Percentiles rank a stretch among this genome's conserved stretches.
Evolutionary conservation across 2,888 invertebrate genomes (phyloP).

Genomic region (Hypercompe scribonia): DNA sequence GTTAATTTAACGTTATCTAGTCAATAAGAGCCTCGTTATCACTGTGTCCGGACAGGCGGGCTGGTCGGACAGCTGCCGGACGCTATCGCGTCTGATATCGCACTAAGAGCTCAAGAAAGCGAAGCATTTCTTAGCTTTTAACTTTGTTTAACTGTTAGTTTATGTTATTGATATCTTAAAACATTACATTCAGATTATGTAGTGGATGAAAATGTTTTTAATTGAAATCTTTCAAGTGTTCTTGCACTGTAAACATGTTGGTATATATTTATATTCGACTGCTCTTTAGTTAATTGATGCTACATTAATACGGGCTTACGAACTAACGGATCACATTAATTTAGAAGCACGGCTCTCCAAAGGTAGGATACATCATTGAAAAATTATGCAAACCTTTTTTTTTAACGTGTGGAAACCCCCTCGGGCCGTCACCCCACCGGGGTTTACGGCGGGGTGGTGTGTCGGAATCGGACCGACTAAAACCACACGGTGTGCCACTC

Average conservation of each 20-base stretch:
- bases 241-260: background rate
- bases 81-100: conserved; percentile 17
- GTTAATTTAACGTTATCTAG: conserved; percentile 27
- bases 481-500: too few species aligned
- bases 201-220: background rate
- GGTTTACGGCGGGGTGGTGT: too few species aligned
- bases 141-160: background rate
- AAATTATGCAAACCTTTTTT: too few species aligned
- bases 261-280: background rate
- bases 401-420: too few species aligned
- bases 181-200: background rate
- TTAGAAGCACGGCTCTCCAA: too few species aligned
- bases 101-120: conserved; percentile 11
- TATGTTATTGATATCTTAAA: background rate
- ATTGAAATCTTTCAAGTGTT: background rate
- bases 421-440: too few species aligned
- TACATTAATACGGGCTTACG: too few species aligned
- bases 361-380: too few species aligned
- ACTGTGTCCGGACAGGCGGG: conserved; percentile 17
- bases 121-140: background rate
- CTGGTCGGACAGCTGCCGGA: conserved; percentile 21
- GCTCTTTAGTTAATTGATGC: too few species aligned
- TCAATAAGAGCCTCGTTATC: conserved; percentile 36
- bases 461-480: too few species aligned
- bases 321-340: too few species aligned